These are phyloP conservation scores for Rhinichthys klamathensis DNA, from an alignment of 2,113 vertebrate genomes.

Conservation along the genomic window DNA sequence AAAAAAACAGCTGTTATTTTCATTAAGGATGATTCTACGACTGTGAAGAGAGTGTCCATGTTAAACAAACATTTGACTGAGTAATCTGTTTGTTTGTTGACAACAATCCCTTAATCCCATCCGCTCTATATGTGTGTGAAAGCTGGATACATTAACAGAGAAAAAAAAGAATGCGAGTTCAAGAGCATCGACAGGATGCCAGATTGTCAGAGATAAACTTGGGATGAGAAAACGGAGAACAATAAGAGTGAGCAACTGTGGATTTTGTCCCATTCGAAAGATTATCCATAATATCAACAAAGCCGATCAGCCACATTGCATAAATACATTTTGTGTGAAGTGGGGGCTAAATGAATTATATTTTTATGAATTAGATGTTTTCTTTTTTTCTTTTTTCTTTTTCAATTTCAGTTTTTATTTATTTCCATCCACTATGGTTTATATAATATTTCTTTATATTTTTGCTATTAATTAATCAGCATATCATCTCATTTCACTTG, in stretches of 20 bases:
- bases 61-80: constrained; percentile 23
- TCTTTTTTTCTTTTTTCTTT: too few relatives aligned
- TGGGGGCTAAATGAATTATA: neutral
- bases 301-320: neutral
- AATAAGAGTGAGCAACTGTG: neutral
- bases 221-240: neutral
- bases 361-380: neutral
- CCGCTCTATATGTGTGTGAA: neutral
- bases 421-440: neutral
- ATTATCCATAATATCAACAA: neutral
- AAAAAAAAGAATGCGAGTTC: neutral
- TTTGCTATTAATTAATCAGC: neutral
- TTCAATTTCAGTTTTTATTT: neutral
- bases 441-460: neutral
- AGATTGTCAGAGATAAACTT: constrained; percentile 22
- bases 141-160: neutral
- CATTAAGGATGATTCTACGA: neutral
- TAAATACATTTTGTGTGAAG: neutral
- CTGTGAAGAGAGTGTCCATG: constrained; percentile 17
- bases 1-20: neutral
- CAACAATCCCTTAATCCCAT: constrained; percentile 8
- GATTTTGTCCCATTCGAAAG: neutral
- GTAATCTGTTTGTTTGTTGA: constrained; percentile 42
- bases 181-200: neutral
- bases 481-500: neutral